Conservation (phyloP, 2,113 vertebrate genomes). For the Mionectes macconnelli region DNA sequence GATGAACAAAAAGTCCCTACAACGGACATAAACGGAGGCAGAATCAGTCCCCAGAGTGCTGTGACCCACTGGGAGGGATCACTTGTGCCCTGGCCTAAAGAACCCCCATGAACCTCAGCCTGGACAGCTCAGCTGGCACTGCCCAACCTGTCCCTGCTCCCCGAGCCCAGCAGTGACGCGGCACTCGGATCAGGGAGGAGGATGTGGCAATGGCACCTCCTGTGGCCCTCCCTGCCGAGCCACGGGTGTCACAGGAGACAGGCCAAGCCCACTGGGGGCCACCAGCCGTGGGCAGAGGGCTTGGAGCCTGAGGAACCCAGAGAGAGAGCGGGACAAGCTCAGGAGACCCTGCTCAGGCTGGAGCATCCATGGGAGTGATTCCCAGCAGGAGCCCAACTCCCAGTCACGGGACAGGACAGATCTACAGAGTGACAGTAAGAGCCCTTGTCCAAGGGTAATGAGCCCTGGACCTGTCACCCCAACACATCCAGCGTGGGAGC, state of each 20-base stretch:
- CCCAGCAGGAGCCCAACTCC: rapidly evolving
- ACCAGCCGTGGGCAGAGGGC: neutral
- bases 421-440: rapidly evolving
- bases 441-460: neutral
- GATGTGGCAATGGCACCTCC: neutral
- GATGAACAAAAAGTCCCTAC: neutral
- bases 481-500: rapidly evolving
- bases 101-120: neutral
- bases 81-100: neutral
- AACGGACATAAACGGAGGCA: rapidly evolving
- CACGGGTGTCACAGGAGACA: rapidly evolving
- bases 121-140: neutral
- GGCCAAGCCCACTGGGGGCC: neutral
- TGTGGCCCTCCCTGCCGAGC: rapidly evolving
- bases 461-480: rapidly evolving
- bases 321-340: neutral
- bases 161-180: neutral
- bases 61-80: rapidly evolving
- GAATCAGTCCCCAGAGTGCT: rapidly evolving
- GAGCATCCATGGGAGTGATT: rapidly evolving
- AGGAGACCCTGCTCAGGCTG: rapidly evolving
- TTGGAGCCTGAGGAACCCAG: neutral
- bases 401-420: neutral
- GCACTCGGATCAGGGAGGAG: neutral
- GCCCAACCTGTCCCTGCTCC: neutral